Evolutionary conservation across 2,113 vertebrate genomes (phyloP), one percentile per base, ranked within the genome.

Genomic region (Tragelaphus strepsiceros): DNA sequence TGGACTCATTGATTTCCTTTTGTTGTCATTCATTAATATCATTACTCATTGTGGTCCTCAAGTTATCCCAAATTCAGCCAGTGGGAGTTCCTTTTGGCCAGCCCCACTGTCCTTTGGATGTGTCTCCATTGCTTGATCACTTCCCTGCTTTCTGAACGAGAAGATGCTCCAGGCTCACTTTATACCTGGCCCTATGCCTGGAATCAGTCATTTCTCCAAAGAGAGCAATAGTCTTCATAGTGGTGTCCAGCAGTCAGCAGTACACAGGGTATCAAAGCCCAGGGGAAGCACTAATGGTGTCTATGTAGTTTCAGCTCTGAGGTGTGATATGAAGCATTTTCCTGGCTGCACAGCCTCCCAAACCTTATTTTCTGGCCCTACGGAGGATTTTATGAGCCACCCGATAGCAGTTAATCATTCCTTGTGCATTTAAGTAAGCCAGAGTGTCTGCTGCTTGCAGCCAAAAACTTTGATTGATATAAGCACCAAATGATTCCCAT

Each of bases 391-490:
- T 77, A 90, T 84, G 82, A 93, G 88, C 56, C 88, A 83, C 2
- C 5, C 2, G 16, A 62, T 78, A 83, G 17, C 39, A 97, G 86
- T 92, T 94, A 86, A 88, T 96, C 61, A 97, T 87, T 93, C 24
- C 21, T 74, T 61, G 16, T 86, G 58, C 88, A 95, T 97, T 96
- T 96, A 83, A 62, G 39, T 95, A 28, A 96, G 59, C 86, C 53
- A 88, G 61, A 88, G 39, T 74, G 26, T 96, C 93, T 96, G 43
- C 71, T 96, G 85, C 81, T 90, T 94, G 81, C 46, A 95, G 88
- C 64, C 91, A 94, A 95, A 86, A 74, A 88, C 71, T 30, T 74
- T 83, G 95, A 94, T 56, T 80, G 95, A 92, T 88, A 96, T 5
- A 88, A 88, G 21, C 30, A 84, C 53, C 80, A 91, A 90, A 94